Conservation (phyloP, 2,888 invertebrate species). For the Sinotaia quadrata region DNA sequence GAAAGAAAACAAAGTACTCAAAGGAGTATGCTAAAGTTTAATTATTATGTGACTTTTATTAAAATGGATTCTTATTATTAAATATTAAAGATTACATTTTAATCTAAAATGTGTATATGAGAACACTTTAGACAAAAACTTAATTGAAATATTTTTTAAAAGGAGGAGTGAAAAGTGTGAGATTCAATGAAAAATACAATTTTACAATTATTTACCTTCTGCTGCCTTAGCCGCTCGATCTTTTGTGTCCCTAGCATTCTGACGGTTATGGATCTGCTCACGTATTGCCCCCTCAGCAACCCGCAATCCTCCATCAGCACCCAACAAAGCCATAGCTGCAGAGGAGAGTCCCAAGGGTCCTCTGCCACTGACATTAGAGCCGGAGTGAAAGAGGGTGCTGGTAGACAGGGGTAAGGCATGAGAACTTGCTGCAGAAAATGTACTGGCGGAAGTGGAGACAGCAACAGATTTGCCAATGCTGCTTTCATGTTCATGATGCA, state of each 20-base stretch:
- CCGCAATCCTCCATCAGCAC: slow-evolving; percentile 21
- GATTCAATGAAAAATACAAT: no score
- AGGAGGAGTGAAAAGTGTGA: no score
- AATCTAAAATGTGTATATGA: no score
- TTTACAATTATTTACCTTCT: slow-evolving; percentile 51
- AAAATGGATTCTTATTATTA: no score
- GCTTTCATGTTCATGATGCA: slow-evolving; percentile 43
- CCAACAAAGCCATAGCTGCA: slow-evolving; percentile 13
- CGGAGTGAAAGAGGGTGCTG: neutral
- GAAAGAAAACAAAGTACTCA: no score
- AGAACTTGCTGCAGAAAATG: neutral
- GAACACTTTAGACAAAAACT: no score
- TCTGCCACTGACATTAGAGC: neutral
- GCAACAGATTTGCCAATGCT: neutral
- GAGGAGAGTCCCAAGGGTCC: slow-evolving; percentile 9
- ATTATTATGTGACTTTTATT: no score
- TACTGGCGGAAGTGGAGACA: neutral
- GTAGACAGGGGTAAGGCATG: neutral
- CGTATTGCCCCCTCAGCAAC: slow-evolving; percentile 36
- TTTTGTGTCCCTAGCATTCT: slow-evolving; percentile 36
- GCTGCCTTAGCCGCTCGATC: slow-evolving; percentile 42
- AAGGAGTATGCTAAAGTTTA: no score
- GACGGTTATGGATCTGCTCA: slow-evolving; percentile 42
- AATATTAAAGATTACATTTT: no score
- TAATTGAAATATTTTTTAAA: no score